Conservation (phyloP, 2,797 vertebrate genomes). For the Ficedula albicollis region DNA sequence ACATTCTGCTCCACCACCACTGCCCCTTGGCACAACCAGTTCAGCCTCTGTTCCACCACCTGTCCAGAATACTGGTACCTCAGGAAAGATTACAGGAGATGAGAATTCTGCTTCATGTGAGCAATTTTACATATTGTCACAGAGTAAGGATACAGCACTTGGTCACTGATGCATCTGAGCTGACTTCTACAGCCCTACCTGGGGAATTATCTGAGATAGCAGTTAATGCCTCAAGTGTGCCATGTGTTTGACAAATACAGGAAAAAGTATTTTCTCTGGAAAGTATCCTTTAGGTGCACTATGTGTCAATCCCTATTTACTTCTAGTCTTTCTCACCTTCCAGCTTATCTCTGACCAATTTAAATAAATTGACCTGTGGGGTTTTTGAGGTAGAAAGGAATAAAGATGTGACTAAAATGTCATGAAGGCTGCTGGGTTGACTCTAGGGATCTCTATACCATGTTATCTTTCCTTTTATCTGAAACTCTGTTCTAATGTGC, state of each 20-base stretch:
- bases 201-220: neutral
- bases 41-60: neutral
- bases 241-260: neutral
- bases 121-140: neutral
- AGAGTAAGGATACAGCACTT: neutral
- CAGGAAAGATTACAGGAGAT: neutral
- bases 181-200: neutral
- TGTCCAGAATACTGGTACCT: neutral
- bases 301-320: neutral
- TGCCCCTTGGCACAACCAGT: neutral
- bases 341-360: conserved; percentile 7
- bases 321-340: neutral
- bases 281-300: neutral
- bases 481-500: neutral
- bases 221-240: neutral
- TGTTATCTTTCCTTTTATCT: conserved; percentile 55
- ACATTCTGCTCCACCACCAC: neutral
- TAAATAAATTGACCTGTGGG: conserved; percentile 58
- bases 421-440: neutral
- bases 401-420: conserved; percentile 43
- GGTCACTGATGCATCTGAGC: neutral
- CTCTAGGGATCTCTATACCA: neutral
- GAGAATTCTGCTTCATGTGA: neutral
- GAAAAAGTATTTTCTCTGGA: neutral
- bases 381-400: conserved; percentile 32